Percentiles rank a stretch among this genome's conserved stretches.
Conservation (phyloP, 2,113 vertebrate species). For the Balaenoptera acutorostrata region DNA sequence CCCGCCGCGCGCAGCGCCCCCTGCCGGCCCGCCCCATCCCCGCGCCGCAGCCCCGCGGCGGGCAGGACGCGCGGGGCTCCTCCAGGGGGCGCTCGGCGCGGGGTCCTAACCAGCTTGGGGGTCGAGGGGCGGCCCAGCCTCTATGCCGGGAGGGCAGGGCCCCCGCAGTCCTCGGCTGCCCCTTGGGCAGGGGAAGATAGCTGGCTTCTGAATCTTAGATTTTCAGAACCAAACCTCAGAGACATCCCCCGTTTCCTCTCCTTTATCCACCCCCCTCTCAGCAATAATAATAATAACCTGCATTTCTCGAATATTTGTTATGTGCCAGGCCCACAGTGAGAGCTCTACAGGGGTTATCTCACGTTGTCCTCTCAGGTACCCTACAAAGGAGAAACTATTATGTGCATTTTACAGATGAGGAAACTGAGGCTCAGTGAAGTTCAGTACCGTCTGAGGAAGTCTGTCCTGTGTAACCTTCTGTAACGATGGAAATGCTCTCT, state of each 20-base stretch:
- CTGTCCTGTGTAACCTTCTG: not conserved
- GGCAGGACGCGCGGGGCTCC: conserved; percentile 30
- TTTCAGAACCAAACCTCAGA: not conserved
- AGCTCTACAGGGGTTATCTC: not conserved
- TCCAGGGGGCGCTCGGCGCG: conserved; percentile 71
- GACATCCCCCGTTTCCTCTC: not conserved
- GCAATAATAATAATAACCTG: no score
- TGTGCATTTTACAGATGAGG: not conserved
- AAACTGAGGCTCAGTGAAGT: not conserved
- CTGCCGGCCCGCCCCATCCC: not conserved
- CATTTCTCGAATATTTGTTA: not conserved
- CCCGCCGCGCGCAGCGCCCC: conserved; percentile 12
- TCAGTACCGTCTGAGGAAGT: not conserved
- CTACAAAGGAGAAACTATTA: not conserved
- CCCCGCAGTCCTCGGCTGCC: not conserved
- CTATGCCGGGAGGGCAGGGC: not conserved
- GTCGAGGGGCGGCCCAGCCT: not conserved
- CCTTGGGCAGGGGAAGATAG: not conserved
- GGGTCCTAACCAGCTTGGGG: not conserved
- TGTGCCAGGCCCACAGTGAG: not conserved
- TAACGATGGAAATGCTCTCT: not conserved
- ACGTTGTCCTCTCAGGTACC: no score
- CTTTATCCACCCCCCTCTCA: not conserved
- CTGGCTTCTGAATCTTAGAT: not conserved
- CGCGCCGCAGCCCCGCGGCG: not conserved